A percentile compares a stretch with the other conserved stretches of the same genome.
These are phyloP conservation scores for Trisateles emortualis DNA, from an alignment of 2,888 invertebrate genomes.

Conservation along the genomic window DNA sequence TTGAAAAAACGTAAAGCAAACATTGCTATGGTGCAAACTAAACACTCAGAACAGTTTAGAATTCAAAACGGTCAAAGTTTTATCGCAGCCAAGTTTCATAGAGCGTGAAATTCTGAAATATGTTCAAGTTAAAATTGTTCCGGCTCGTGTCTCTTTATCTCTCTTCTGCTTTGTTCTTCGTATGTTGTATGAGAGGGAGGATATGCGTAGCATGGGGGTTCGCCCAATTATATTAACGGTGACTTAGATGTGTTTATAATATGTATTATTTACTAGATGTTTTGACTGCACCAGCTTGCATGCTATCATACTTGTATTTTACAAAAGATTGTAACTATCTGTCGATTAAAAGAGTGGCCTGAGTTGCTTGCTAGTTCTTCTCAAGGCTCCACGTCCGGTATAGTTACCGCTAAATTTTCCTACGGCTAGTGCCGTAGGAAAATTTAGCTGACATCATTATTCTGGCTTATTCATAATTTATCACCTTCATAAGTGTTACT, in stretches of 20 bases:
- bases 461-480: no score
- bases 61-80: constrained; percentile 47
- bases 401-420: no score
- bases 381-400: no score
- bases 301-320: no score
- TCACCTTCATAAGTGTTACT: no score
- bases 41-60: constrained; percentile 14
- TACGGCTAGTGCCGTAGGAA: no score
- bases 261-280: background rate
- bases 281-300: no score
- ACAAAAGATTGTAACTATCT: no score
- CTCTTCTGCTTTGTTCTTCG: constrained; percentile 10
- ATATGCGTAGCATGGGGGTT: constrained; percentile 7
- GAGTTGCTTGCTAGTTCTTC: no score
- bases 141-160: constrained; percentile 27
- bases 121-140: constrained; percentile 55
- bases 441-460: no score
- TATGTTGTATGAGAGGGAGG: background rate
- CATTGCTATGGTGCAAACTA: constrained; percentile 7
- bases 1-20: constrained; percentile 2
- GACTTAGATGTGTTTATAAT: background rate
- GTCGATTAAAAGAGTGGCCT: no score
- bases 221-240: background rate
- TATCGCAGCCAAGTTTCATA: constrained; percentile 54
- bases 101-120: constrained; percentile 59